These are phyloP conservation scores for Channa striata DNA, from an alignment of 2,797 vertebrate genomes.

Conservation along the genomic window DNA sequence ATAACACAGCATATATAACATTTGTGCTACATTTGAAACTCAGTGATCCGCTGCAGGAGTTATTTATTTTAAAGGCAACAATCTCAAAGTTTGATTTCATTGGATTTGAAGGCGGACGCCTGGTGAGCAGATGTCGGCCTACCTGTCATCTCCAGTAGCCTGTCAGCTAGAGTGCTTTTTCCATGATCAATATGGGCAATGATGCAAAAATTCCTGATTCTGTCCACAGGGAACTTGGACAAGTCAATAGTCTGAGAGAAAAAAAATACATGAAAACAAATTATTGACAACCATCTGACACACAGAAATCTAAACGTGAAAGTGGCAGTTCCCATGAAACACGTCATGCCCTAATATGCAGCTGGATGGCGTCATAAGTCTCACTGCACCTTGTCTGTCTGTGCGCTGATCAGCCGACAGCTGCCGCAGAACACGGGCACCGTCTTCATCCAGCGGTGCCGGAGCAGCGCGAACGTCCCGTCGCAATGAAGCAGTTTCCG, in stretches of 20 bases:
- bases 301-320: no score
- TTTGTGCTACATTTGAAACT: neutral
- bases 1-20: neutral
- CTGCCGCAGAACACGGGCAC: constrained; percentile 35
- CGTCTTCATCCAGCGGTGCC: constrained; percentile 75
- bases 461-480: constrained; percentile 52
- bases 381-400: constrained; percentile 81
- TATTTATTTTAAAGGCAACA: no score
- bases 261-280: no score
- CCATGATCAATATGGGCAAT: constrained; percentile 98
- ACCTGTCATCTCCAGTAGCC: constrained; percentile 96
- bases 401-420: constrained; percentile 57
- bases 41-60: neutral
- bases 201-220: constrained; percentile 96
- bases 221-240: constrained; percentile 89
- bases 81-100: no score
- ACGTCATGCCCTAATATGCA: no score
- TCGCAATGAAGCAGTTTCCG: constrained; percentile 51
- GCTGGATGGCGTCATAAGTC: no score
- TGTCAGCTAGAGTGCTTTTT: constrained; percentile 98
- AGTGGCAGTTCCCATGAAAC: no score
- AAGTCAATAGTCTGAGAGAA: constrained; percentile 87
- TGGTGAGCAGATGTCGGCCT: constrained; percentile 1
- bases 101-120: no score
- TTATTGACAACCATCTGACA: neutral